Base-by-base conservation (phyloP, 2,797 vertebrate species). In the Scolopax bukidnonensis region DNA sequence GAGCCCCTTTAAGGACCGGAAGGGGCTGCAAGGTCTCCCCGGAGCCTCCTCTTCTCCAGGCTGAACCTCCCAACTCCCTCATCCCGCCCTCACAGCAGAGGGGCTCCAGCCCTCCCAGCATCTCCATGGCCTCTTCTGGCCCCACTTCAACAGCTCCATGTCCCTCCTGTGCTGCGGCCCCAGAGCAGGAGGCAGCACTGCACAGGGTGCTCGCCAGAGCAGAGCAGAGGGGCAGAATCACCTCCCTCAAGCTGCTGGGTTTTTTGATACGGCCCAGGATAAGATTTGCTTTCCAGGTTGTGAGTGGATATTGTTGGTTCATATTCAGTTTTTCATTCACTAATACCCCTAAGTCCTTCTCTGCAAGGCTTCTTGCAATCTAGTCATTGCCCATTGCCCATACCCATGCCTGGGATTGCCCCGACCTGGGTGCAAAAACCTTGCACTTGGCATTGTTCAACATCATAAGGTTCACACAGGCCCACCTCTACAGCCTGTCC, bases 111-210 rank as follows among this genome's bases (percentile, higher is more conserved):
- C 47, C 53, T 4, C 17, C 1, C 5, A 20, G 6, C 60, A 33
- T 32, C 43, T 78, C 11, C 3, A 7, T 30, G 28, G 7, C 13
- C 20, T 25, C 19, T 27, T 53, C 33, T 53, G 53, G 13, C 38
- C 27, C 5, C 1, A 0, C 19, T 38, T 2, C 0, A 67, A 5
- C 4, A 60, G 70, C 1, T 76, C 40, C 6, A 1, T 13, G n/a
- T 56, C 53, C 6, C 43, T 23, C 21, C 43, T 19, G 17, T 6
- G 3, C 4, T 30, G 56, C 11, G 4, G 1, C 40, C 9, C 15
- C 45, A 28, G 51, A 71, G 19, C 25, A 60, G 27, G 4, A 41
- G 1, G 2, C 27, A 60, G 28, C 0, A 3, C 16, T 41, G 4
- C 12, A 18, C 45, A 30, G 28, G 9, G 67, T 24, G 32, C 65